phyloP scores from a whole-genome alignment of 2,113 vertebrate species.

The Girardinichthys multiradiatus region DNA sequence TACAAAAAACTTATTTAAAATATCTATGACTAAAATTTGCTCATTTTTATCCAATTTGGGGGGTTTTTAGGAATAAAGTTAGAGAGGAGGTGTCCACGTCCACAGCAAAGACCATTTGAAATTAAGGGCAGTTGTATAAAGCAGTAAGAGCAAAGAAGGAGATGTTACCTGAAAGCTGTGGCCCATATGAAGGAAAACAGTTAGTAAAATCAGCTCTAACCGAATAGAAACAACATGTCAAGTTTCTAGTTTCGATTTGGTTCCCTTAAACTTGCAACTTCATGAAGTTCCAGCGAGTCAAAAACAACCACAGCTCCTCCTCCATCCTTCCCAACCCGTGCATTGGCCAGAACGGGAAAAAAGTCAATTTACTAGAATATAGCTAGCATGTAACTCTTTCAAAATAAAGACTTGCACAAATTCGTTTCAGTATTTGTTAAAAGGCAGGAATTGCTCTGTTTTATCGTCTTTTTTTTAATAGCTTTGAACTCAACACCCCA shows the following conservation, averaged over 20 bases:
- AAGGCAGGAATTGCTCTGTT: too few species aligned
- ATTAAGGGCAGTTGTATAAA: not conserved
- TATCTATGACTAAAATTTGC: not conserved
- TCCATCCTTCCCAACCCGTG: constrained; percentile 18
- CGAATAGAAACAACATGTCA: constrained; percentile 7
- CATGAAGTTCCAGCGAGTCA: constrained; percentile 10
- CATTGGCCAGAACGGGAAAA: constrained; percentile 9
- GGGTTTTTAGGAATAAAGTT: not conserved
- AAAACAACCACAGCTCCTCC: constrained; percentile 35
- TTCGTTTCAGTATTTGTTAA: too few species aligned
- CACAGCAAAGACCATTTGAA: not conserved
- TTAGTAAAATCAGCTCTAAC: not conserved
- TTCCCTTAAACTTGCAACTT: not conserved
- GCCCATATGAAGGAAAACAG: not conserved
- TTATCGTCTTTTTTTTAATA: too few species aligned
- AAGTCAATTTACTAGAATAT: not conserved
- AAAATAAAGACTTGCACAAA: constrained; percentile 11
- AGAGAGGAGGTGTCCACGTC: not conserved
- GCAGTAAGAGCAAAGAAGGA: not conserved
- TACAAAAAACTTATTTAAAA: not conserved
- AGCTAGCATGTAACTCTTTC: constrained; percentile 3
- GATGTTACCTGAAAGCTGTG: constrained; percentile 35
- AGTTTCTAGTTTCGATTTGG: constrained; percentile 21
- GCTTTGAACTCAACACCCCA: too few species aligned
- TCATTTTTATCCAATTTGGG: too few species aligned